Percentiles rank a stretch among this genome's conserved stretches.
Conservation (phyloP, 2,888 invertebrate genomes). For the Epinotia bilunana region DNA sequence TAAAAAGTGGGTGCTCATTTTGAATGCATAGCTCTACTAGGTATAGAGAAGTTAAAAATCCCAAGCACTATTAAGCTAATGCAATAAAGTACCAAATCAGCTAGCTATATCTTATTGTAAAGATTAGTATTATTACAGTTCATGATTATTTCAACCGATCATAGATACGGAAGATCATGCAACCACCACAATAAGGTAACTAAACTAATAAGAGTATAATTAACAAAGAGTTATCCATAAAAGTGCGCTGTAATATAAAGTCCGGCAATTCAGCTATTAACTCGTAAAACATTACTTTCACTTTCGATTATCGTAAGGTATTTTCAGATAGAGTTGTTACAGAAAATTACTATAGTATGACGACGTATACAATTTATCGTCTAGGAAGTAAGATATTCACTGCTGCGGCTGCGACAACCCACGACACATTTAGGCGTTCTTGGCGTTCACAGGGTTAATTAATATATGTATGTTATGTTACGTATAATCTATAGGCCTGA, state of each 20-base stretch:
- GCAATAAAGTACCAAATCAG: not conserved
- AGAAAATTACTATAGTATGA: constrained; percentile 32
- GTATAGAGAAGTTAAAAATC: too few relatives aligned
- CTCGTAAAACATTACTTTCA: constrained; percentile 36
- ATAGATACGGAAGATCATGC: constrained; percentile 10
- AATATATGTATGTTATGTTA: too few relatives aligned
- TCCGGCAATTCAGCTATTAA: constrained; percentile 17
- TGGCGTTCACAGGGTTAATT: too few relatives aligned
- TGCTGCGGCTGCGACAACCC: too few relatives aligned
- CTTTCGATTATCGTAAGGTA: constrained; percentile 30
- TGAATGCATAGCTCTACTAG: too few relatives aligned
- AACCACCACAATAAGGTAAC: constrained; percentile 12
- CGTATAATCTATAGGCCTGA: too few relatives aligned
- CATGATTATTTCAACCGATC: constrained; percentile 6
- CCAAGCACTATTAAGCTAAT: not conserved
- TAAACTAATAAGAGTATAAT: constrained; percentile 20
- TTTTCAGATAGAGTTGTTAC: constrained; percentile 21
- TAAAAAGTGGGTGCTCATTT: too few relatives aligned
- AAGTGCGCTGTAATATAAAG: constrained; percentile 23
- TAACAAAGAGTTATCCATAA: constrained; percentile 30
- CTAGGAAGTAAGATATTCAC: constrained; percentile 23
- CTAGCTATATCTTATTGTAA: not conserved
- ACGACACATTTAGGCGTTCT: too few relatives aligned
- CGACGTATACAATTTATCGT: constrained; percentile 18
- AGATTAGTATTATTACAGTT: not conserved